Evolutionary conservation across 1,140 invertebrate species (phyloP), one percentile per base, ranked within the genome.

Genomic region (Atta colombica): DNA sequence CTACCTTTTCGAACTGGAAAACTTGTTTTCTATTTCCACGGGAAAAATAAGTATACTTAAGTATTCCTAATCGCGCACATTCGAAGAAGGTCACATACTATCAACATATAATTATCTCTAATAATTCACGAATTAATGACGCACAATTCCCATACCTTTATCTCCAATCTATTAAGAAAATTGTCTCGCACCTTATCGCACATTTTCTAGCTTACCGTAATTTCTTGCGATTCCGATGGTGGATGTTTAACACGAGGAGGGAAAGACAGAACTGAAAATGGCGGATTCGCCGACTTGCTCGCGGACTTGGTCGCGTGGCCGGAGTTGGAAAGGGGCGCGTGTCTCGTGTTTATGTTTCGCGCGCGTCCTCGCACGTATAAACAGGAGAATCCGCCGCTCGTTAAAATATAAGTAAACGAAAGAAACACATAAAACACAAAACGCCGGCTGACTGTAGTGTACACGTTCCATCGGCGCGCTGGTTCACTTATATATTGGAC

Each of bases 401-500:
- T 85, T 53, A 81, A 89, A 88, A 51, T 18, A 81, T 18, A 81
- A 25, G 25, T 25, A 25, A 21, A 88, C 60, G 66, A 69, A 58
- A 3, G 71, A 39, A 75, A 75, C n/a, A 49, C 66, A 69, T 21
- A 60, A 90, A 72, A 90, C 88, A 81, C 25, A 65, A 91, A 90
- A 74, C 89, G 89, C 74, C 75, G 87, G 90, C 82, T 78, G 89
- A 78, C 60, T 65, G 60, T 78, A 28, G 35, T 63, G 21, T 31
- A 55, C 82, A 90, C 82, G 87, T 88, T 80, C 90, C 88, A 92
- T 88, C 87, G 89, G 74, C 90, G 90, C 88, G 90, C 77, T 86
- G 90, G 85, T 91, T 91, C 91, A 91, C 88, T 93, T 92, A 92
- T 93, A 93, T 91, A 92, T 92, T 87, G 81, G 82, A 68, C 85